These are phyloP conservation scores for Acipenser transmontanus DNA, from an alignment of 2,797 vertebrate species.

Conservation along the genomic window DNA sequence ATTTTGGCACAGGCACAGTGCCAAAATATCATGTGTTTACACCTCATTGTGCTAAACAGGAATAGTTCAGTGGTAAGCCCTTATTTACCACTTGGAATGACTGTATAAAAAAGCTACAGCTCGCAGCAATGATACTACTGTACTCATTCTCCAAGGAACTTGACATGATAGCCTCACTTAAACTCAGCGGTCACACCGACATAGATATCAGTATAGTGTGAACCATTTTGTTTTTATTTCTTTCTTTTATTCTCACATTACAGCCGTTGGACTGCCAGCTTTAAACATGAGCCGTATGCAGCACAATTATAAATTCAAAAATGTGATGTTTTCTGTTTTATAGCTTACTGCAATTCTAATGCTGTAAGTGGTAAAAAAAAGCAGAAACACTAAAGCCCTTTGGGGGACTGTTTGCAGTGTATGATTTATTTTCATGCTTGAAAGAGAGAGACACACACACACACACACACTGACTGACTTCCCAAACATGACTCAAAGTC, in stretches of 20 bases:
- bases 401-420: neutral
- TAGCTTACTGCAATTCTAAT: too few relatives aligned
- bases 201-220: neutral
- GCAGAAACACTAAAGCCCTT: too few relatives aligned
- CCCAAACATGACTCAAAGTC: conserved; percentile 44
- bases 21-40: too few relatives aligned
- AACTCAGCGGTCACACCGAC: neutral
- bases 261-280: too few relatives aligned
- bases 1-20: neutral
- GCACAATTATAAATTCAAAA: too few relatives aligned
- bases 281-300: too few relatives aligned
- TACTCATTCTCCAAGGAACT: neutral
- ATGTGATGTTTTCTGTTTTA: too few relatives aligned
- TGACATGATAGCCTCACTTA: neutral
- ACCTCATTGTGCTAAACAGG: neutral
- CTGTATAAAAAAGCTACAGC: conserved; percentile 6
- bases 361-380: too few relatives aligned
- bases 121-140: neutral
- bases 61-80: neutral
- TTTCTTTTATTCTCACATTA: too few relatives aligned
- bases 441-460: conserved; percentile 25
- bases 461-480: conserved; percentile 27
- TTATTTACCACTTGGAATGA: too few relatives aligned
- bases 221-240: neutral
- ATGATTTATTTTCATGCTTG: conserved; percentile 24